These are phyloP conservation scores for Stenotaenia linearis DNA, from an alignment of 2,888 invertebrate species.

Conservation along the genomic window DNA sequence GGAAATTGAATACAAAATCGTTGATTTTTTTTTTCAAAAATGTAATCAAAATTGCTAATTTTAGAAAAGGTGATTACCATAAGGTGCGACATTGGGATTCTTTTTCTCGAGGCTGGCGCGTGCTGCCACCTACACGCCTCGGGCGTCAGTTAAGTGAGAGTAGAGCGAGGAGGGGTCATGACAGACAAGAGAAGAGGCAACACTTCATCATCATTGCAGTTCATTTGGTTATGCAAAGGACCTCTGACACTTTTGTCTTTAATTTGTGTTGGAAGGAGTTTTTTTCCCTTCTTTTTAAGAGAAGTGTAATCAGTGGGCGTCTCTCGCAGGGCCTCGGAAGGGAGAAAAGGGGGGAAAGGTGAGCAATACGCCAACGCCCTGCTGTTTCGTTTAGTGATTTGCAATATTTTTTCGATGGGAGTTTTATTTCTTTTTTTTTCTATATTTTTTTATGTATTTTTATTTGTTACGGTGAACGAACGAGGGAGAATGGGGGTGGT, in stretches of 20 bases:
- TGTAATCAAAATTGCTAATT: background rate
- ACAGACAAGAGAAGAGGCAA: background rate
- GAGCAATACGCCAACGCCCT: background rate
- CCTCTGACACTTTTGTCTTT: background rate
- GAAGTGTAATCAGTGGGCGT: background rate
- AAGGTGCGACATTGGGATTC: background rate
- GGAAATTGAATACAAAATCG: background rate
- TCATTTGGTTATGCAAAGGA: background rate
- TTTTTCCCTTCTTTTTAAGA: background rate
- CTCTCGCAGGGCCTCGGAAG: background rate
- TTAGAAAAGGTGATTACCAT: background rate
- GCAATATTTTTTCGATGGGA: background rate
- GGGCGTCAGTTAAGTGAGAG: background rate
- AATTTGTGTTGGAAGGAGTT: background rate
- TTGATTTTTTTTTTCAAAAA: background rate
- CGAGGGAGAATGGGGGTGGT: background rate
- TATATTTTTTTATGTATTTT: background rate
- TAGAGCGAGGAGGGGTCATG: background rate
- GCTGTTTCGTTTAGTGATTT: background rate
- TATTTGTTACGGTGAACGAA: background rate
- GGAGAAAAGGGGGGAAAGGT: background rate
- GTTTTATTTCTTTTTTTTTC: background rate
- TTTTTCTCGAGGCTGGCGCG: background rate
- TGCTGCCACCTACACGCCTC: conserved; percentile 7
- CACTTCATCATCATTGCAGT: background rate